Evolutionary conservation across 2,113 vertebrate species (phyloP), one percentile per base, ranked within the genome.

Genomic region (Scopus umbretta): DNA sequence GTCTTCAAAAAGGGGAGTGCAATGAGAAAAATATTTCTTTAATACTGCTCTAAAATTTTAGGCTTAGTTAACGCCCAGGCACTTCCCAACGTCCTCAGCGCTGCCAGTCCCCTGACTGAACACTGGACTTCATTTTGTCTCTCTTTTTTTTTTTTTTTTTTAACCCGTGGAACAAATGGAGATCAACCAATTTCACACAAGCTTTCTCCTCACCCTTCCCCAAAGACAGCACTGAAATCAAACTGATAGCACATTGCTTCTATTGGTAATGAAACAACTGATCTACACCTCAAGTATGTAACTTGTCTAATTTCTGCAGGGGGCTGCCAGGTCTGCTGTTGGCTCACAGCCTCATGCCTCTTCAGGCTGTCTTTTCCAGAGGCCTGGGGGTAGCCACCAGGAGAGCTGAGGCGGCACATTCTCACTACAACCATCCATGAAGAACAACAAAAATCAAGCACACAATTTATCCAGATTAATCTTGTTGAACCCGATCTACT

Each of bases 111-210:
- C 50, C 55, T 26, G 9, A 59, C 16, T 13, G 14, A 50, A 25
- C 25, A 66, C 5, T 18, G 36, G 10, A 32, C 6, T 49, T n/a
- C n/a, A n/a, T 66, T 7, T 1, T 7, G 30, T 17, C 13, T 2
- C 11, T 29, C 22, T 16, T 32, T 42, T 10, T 8, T 8, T 15
- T 56, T 66, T 49, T 53, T 17, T 53, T 53, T 53, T 78, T 40
- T 29, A 9, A 5, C 27, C 16, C 6, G 19, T 14, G 13, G 55
- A 61, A 71, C 1, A 0, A n/a, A 43, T 19, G 10, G 5, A 5
- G 20, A 63, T 27, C 2, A 47, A 43, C 16, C 23, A 61, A 36
- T 67, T 56, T 30, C 21, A 84, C 25, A 34, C 16, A 12, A 36
- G 32, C 29, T 45, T 83, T 74, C 21, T 63, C 36, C 3, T 90